These are phyloP conservation scores for Aleiodes sp. DNA, from an alignment of 1,140 invertebrate genomes.

Conservation along the genomic window DNA sequence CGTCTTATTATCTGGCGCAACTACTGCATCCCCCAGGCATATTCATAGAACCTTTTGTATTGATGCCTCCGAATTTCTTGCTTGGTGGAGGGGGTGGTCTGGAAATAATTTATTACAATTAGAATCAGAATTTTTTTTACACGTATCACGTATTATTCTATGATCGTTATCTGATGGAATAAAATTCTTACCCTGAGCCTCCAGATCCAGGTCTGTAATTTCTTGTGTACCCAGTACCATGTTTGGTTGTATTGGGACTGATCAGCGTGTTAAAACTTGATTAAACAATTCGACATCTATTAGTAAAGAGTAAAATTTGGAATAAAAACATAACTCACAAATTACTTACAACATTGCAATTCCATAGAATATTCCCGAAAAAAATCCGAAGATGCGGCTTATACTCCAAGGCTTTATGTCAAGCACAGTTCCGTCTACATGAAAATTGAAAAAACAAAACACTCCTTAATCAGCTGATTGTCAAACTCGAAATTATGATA, in stretches of 20 bases:
- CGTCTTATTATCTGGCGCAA: conserved; percentile 37
- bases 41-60: conserved; percentile 40
- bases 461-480: not conserved
- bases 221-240: conserved; percentile 36
- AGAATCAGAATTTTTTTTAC: too few species aligned
- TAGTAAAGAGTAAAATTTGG: not conserved
- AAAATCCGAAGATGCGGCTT: conserved; percentile 38
- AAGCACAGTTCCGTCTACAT: conserved; percentile 43
- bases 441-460: conserved; percentile 3
- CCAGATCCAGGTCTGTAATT: conserved; percentile 46
- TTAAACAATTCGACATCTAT: not conserved
- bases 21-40: conserved; percentile 53
- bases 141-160: too few species aligned
- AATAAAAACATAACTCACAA: not conserved
- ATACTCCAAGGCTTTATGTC: conserved; percentile 38
- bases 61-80: conserved; percentile 43
- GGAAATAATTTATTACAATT: too few species aligned
- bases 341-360: conserved; percentile 50
- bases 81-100: conserved; percentile 42
- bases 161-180: too few species aligned
- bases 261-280: conserved; percentile 48
- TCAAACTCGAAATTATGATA: not conserved
- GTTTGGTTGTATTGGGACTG: conserved; percentile 38
- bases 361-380: conserved; percentile 41
- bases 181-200: conserved; percentile 45